Base-by-base conservation (phyloP, 2,797 vertebrate genomes). In the Enoplosus armatus region DNA sequence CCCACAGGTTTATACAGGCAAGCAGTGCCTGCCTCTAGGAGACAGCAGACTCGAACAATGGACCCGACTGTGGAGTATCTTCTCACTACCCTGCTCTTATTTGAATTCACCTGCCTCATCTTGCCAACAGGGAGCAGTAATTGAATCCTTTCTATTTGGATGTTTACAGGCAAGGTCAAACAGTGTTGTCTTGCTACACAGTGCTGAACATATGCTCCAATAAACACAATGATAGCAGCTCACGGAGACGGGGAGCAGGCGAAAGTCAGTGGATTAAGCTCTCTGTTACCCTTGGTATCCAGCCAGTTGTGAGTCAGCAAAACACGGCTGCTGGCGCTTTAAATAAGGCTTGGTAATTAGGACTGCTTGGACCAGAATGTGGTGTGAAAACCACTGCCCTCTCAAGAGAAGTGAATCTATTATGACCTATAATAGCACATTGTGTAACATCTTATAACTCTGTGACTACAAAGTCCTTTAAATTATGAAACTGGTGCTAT, bases 1-100 rank as follows among this genome's bases (percentile, higher is more conserved):
- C 75, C 37, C 80, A 50, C 92, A 90, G 76, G 91, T 91, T 89
- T 61, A 80, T 81, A 89, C 89, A 90, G 84, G 91, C 81, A 88
- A 70, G 75, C 82, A 20, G 47, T 1, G 82, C 56, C 89, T 86
- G 80, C 59, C 62, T 80, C 64, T 76, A 51, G 53, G 58, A 86
- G 78, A 85, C 66, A 84, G 73, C 82, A 66, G 53, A 31, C 72
- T 24, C 22, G 60, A 91, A 91, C 89, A 90, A 90, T 85, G 59
- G 55, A 75, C 53, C 64, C 58, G 63, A 75, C 77, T 79, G 62
- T 75, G 77, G 68, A 79, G 84, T 68, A 84, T 82, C 85, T 80
- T 80, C 74, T 78, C 59, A 43, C 81, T 63, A 26, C 18, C 61
- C 35, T 68, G 63, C 60, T 77, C 69, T 83, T 86, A 66, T 77